These are phyloP conservation scores for Paramisgurnus dabryanus DNA, from an alignment of 2,113 vertebrate genomes.

Conservation along the genomic window DNA sequence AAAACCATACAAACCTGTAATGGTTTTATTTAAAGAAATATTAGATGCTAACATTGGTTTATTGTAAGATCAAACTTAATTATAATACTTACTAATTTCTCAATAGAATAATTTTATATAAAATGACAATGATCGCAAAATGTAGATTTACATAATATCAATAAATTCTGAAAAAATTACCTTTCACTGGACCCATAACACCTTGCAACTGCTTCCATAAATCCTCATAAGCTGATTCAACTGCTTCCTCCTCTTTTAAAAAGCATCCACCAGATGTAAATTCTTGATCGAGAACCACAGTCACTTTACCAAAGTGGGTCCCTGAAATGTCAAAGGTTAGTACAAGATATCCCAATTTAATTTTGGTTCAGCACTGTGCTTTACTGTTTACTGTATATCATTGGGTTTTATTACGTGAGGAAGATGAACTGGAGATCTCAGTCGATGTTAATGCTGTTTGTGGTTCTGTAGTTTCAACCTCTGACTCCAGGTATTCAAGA, in stretches of 20 bases:
- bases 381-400: not conserved
- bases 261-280: conserved; percentile 10
- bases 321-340: conserved; percentile 6
- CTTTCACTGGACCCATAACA: not conserved
- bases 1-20: not conserved
- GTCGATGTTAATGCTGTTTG: conserved; percentile 9
- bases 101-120: too few relatives aligned
- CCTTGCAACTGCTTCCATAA: conserved; percentile 25
- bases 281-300: conserved; percentile 14
- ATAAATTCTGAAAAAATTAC: not conserved
- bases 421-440: not conserved
- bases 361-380: not conserved
- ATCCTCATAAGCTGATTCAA: conserved; percentile 45
- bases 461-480: not conserved
- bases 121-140: not conserved
- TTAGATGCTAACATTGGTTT: not conserved
- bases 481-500: conserved; percentile 24
- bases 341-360: not conserved
- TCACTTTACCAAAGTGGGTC: not conserved
- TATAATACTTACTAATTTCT: too few relatives aligned
- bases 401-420: conserved; percentile 13
- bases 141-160: not conserved
- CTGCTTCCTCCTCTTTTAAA: conserved; percentile 10
- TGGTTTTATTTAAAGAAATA: not conserved
- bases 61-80: not conserved